phyloP scores from a whole-genome alignment of 1,140 invertebrate genomes.

The Heliconius hewitsoni region DNA sequence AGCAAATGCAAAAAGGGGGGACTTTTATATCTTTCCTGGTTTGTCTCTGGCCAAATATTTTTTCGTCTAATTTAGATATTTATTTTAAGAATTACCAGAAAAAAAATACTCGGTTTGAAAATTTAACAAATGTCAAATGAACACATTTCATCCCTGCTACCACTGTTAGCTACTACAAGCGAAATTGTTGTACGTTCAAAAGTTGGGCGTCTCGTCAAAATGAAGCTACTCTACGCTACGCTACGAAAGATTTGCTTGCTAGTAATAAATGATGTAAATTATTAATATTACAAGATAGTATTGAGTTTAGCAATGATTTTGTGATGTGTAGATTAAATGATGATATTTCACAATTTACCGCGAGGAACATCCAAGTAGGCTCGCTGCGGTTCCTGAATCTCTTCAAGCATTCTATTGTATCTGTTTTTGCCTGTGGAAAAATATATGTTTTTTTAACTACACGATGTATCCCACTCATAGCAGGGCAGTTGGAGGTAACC shows the following conservation, averaged over 20 bases:
- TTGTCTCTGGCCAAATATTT: background rate
- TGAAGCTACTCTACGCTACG: background rate
- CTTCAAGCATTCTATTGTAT: slow-evolving; percentile 88
- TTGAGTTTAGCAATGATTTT: no score
- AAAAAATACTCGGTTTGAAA: background rate
- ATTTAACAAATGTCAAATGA: background rate
- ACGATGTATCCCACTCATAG: no score
- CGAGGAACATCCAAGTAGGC: slow-evolving; percentile 94
- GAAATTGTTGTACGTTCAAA: background rate
- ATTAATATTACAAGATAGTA: no score
- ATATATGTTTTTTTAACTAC: background rate
- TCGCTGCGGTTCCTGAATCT: slow-evolving; percentile 93
- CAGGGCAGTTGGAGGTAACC: no score
- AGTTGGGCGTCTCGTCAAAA: slow-evolving; percentile 9
- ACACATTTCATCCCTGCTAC: background rate
- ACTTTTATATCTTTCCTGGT: no score
- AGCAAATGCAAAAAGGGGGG: no score
- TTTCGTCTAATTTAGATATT: background rate
- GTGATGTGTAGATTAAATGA: background rate
- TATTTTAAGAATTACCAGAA: background rate
- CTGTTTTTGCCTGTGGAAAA: slow-evolving; percentile 87
- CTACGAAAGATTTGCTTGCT: background rate
- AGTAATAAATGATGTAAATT: background rate
- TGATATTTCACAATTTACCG: slow-evolving; percentile 80
- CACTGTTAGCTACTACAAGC: background rate